These are phyloP conservation scores for Apodemia mormo DNA, from an alignment of 2,888 invertebrate species.

Conservation along the genomic window DNA sequence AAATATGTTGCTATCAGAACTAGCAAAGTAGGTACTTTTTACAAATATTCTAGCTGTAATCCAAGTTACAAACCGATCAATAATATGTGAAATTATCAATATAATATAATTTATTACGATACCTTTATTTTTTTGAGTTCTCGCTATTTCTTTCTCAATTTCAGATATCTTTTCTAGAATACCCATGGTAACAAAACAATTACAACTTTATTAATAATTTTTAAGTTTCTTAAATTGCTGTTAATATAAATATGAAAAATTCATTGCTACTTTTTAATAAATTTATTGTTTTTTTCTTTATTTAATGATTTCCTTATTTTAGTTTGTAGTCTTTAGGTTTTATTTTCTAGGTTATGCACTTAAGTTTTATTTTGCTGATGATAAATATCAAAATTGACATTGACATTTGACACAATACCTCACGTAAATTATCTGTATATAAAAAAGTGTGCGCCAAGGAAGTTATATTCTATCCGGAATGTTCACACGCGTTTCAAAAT, in stretches of 20 bases:
- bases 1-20: too few relatives aligned
- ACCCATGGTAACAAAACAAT: slow-evolving; percentile 86
- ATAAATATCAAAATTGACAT: neutral
- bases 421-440: too few relatives aligned
- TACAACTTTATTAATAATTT: neutral
- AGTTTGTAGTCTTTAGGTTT: neutral
- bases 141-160: slow-evolving; percentile 98
- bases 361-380: slow-evolving; percentile 13
- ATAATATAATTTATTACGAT: neutral
- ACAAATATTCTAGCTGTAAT: too few relatives aligned
- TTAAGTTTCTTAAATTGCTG: neutral
- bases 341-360: neutral
- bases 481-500: too few relatives aligned
- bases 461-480: too few relatives aligned
- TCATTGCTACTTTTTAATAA: neutral
- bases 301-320: neutral
- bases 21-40: too few relatives aligned
- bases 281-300: neutral
- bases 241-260: neutral
- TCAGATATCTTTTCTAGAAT: slow-evolving; percentile 99
- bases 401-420: too few relatives aligned
- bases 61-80: too few relatives aligned
- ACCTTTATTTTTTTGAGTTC: slow-evolving; percentile 99
- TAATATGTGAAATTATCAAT: too few relatives aligned
- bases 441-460: too few relatives aligned